Evolutionary conservation across 2,888 invertebrate genomes (phyloP).

Genomic region (Minunthozetes semirufus): DNA sequence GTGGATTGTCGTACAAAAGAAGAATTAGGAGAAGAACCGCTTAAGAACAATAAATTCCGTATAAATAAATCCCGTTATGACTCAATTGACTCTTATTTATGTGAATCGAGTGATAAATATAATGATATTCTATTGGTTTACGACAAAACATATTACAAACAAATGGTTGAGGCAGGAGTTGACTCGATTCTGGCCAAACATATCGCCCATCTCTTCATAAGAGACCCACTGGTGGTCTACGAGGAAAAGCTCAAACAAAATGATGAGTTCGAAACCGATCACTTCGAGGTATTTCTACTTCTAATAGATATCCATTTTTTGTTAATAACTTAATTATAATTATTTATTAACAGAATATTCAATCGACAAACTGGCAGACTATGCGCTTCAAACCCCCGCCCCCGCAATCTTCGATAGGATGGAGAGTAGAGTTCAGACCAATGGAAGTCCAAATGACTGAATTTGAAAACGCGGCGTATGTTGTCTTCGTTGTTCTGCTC

Average conservation of each 20-base stretch:
- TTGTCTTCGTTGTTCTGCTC: conserved; percentile 92
- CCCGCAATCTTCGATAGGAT: conserved; percentile 83
- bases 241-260: conserved; percentile 90
- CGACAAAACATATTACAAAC: conserved; percentile 72
- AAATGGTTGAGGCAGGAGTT: conserved; percentile 73
- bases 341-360: conserved; percentile 64
- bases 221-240: conserved; percentile 91
- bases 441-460: conserved; percentile 96
- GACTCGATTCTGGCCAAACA: conserved; percentile 90
- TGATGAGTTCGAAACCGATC: conserved; percentile 87
- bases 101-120: conserved; percentile 76
- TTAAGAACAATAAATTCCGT: conserved; percentile 54
- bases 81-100: conserved; percentile 93
- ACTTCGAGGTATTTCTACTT: conserved; percentile 75
- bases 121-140: conserved; percentile 88
- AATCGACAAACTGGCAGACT: conserved; percentile 99
- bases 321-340: neutral
- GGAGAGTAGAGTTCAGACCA: conserved; percentile 98
- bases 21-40: conserved; percentile 57
- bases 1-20: conserved; percentile 91
- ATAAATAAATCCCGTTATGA: conserved; percentile 92
- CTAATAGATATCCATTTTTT: neutral
- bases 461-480: conserved; percentile 98
- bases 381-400: conserved; percentile 98
- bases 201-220: conserved; percentile 93